These are phyloP conservation scores for Tupaia chinensis DNA, from an alignment of 2,113 vertebrate genomes.

Conservation along the genomic window DNA sequence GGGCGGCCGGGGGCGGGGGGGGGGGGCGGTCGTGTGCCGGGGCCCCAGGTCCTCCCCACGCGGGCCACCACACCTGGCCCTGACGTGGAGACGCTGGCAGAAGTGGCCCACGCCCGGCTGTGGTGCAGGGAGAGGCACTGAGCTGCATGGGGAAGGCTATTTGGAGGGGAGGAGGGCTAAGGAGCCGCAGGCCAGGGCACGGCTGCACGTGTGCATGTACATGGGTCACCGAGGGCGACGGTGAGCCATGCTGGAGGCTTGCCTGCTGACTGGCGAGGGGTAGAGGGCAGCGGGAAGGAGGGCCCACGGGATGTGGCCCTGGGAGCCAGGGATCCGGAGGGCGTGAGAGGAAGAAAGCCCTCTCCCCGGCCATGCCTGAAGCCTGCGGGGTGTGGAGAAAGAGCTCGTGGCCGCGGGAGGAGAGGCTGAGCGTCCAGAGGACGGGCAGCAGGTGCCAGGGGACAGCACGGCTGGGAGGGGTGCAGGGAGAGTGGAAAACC, in stretches of 20 bases:
- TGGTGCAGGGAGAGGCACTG: too few relatives aligned
- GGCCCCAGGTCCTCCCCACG: too few relatives aligned
- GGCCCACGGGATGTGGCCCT: fast-evolving
- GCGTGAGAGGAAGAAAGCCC: background rate
- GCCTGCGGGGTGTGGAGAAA: background rate
- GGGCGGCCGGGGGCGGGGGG: too few relatives aligned
- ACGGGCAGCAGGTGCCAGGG: background rate
- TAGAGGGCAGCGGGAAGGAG: background rate
- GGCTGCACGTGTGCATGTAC: background rate
- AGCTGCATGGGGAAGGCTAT: background rate
- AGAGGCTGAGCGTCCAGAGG: background rate
- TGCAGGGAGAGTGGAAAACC: background rate
- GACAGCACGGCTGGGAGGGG: background rate
- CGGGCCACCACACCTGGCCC: too few relatives aligned
- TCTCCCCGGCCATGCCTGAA: background rate
- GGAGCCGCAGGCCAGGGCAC: background rate
- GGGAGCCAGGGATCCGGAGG: background rate
- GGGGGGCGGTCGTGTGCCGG: too few relatives aligned
- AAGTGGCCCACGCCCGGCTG: background rate
- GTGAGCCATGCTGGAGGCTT: too few relatives aligned
- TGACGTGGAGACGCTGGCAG: background rate
- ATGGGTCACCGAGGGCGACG: background rate
- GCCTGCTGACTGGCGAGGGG: background rate
- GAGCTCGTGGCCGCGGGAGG: background rate
- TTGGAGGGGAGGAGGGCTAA: background rate